Evolutionary conservation across 2,113 vertebrate genomes (phyloP), one percentile per base, ranked within the genome.

Genomic region (Microtus montanus): DNA sequence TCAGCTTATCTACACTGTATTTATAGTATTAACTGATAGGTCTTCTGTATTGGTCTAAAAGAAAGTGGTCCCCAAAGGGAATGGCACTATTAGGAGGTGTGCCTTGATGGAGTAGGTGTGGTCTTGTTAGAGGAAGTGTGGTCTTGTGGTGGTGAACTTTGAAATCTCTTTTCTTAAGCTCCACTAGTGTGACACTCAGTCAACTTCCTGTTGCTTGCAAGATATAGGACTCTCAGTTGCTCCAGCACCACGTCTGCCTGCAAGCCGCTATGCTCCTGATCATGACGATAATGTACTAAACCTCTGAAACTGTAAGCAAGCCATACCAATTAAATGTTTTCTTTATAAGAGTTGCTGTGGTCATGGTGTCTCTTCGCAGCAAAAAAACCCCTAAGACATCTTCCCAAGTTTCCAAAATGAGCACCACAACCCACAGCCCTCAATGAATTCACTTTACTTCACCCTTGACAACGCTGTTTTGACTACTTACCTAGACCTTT

Each of bases 401-500:
- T 82, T 77, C 87, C 22, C 26, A 93, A 64, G 26, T 89, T 87
- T 86, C 41, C 41, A 74, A 94, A 95, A 91, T 26, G 2, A 71
- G 41, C 26, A 2, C 66, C 77, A 84, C 7, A 93, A 82, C 70
- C 92, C 75, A 93, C 5, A 92, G 28, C 87, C 54, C 12, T 74
- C n/a, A 82, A 75, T 73, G 26, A 68, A 35, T 47, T 90, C 47
- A 64, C 74, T 89, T 79, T 63, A 77, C 66, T 49, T 88, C 35
- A 90, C 9, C 47, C n/a, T 24, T 64, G 58, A 84, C 22, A 9
- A 44, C 9, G 9, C 26, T 84, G 24, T 84, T 84, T 38, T 64
- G 33, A 95, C 28, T 86, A 93, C 41, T 70, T 90, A 90, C 11
- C 17, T 90, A 49, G 14, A 90, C 41, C 91, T 93, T 47, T 66